Evolutionary conservation across 2,113 vertebrate species (phyloP).

Genomic region (Sialia sialis): DNA sequence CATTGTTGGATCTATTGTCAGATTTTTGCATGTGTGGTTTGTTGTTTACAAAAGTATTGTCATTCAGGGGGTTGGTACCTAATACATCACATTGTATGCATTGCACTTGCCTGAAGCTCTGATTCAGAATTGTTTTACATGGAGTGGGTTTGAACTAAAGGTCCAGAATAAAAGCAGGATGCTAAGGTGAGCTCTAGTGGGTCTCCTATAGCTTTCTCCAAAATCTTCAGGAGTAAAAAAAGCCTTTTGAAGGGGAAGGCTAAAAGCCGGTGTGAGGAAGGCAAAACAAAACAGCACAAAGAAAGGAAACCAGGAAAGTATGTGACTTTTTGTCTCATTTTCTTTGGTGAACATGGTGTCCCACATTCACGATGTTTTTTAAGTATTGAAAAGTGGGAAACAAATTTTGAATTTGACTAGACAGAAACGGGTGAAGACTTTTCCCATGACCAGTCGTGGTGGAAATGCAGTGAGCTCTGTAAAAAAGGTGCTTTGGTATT

Average conservation of each 20-base stretch:
- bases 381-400: not conserved
- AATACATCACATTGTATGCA: not conserved
- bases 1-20: not conserved
- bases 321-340: not conserved
- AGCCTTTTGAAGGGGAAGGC: not conserved
- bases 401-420: not conserved
- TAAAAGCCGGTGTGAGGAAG: no score
- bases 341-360: rapidly evolving
- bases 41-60: not conserved
- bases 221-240: not conserved
- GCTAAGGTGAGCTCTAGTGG: not conserved
- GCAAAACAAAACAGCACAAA: not conserved
- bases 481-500: not conserved
- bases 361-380: rapidly evolving
- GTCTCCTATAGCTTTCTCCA: not conserved
- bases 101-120: not conserved
- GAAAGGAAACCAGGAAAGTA: not conserved
- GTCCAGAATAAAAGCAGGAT: not conserved
- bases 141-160: not conserved
- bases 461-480: rapidly evolving
- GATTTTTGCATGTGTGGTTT: not conserved
- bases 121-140: not conserved
- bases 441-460: not conserved
- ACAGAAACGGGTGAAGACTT: not conserved
- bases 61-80: rapidly evolving